These are phyloP conservation scores for Zaprionus gabonicus DNA, from an alignment of 1,140 invertebrate genomes.

Conservation along the genomic window DNA sequence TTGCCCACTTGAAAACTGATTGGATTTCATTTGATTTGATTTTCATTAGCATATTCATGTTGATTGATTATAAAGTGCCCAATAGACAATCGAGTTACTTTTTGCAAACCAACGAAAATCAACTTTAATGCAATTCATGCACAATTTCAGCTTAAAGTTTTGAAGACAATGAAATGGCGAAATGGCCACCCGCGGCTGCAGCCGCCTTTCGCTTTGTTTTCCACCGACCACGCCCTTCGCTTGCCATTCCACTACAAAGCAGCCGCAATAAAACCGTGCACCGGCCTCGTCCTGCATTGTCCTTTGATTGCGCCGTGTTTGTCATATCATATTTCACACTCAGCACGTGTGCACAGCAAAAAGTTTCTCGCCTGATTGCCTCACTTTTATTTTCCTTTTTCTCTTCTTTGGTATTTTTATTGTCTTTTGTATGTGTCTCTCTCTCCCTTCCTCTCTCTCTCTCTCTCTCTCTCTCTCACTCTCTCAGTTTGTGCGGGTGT, in stretches of 20 bases:
- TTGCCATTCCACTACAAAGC: slow-evolving; percentile 8
- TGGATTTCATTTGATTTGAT: slow-evolving; percentile 71
- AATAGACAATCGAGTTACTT: slow-evolving; percentile 5
- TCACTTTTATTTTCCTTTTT: slow-evolving; percentile 20
- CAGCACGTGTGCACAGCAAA: slow-evolving; percentile 32
- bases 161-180: slow-evolving; percentile 12
- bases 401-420: background rate
- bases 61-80: slow-evolving; percentile 51
- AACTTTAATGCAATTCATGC: slow-evolving; percentile 7
- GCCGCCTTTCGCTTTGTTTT: slow-evolving; percentile 14
- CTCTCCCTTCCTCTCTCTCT: background rate
- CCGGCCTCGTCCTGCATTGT: slow-evolving; percentile 4
- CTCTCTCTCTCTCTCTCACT: background rate
- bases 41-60: slow-evolving; percentile 75
- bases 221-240: background rate
- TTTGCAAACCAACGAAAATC: background rate
- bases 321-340: slow-evolving; percentile 69
- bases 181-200: background rate
- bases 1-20: slow-evolving; percentile 61
- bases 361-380: slow-evolving; percentile 33
- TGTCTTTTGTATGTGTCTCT: slow-evolving; percentile 6
- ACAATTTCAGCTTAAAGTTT: slow-evolving; percentile 15
- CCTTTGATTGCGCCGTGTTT: slow-evolving; percentile 49
- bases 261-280: slow-evolving; percentile 18
- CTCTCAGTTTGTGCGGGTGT: background rate